Base-by-base conservation (phyloP, 2,113 vertebrate genomes). In the Grammomys dolichurus region DNA sequence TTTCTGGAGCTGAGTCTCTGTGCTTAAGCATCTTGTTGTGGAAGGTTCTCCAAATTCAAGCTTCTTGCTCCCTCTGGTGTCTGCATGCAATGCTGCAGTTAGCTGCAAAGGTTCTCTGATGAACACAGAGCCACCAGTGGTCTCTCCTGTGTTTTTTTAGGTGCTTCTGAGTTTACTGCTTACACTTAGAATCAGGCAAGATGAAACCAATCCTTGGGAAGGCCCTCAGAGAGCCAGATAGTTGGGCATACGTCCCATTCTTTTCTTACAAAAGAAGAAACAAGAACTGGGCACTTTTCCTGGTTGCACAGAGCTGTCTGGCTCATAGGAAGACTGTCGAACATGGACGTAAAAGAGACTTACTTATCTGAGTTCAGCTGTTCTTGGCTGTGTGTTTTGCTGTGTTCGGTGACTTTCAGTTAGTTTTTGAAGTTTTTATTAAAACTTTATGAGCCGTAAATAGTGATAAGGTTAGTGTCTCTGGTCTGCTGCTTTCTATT, bases 381-480 rank as follows among this genome's bases (percentile, higher is more conserved):
- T 58, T 69, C 33, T 48, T 48, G 31, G 24, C 58, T 88, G 28
- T 33, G 58, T n/a, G 33, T 58, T 92, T 88, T 3, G 31, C 31
- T 88, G 67, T 20, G 17, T 54, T 63, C 40, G 70, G 36, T 73
- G 56, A 80, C 56, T 87, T 90, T 63, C 92, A 80, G 48, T 28
- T 46, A 51, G 28, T n/a, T 80, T 93, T 76, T 67, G 31, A 28
- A 73, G 36, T 87, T 80, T 63, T 56, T 75, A 28, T n/a, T 87
- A 85, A 26, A 67, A 46, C 54, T n/a, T 90, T 72, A n/a, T 69
- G 31, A 40, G 48, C 28, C 51, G 2, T 85, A 63, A 22, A n/a
- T n/a, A 90, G 75, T 89, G 20, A 48, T 60, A 87, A 73, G 90
- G 46, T 90, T 65, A n/a, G 20, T 84, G 24, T 70, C 28, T 93